Base-by-base conservation (phyloP, 2,888 invertebrate genomes). In the Eupithecia tripunctaria region DNA sequence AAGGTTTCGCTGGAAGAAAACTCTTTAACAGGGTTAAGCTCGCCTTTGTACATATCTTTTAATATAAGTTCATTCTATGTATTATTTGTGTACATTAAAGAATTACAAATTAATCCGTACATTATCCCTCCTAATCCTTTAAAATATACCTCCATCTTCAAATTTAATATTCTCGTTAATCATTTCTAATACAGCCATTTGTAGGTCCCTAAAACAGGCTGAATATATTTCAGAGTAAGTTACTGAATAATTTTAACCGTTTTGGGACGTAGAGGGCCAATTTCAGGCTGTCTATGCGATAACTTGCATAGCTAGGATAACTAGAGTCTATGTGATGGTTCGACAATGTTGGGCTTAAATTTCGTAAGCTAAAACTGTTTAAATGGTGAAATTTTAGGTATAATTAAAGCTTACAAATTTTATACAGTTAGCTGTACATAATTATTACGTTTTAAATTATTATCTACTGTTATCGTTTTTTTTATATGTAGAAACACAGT, bases 121-220 rank as follows among this genome's bases (percentile, higher is more conserved):
- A 76, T 79, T 72, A 75, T 75, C 72, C 75, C 71, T 29, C 38
- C 67, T 73, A 71, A 79, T 77, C 75, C 77, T 71, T 77, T 79
- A 74, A 77, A 78, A 71, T 76, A 71, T 77, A 71, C 72, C 67
- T 75, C 71, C 73, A 74, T 75, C 75, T 74, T 75, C 63, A 76
- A 76, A 76, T 78, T 79, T 79, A 76, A 77, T 77, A 74, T 76
- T 76, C 73, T 51, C 74, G 74, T 79, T 77, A 75, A 79, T 79
- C 71, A 79, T 79, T 75, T 68, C 76, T 77, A 77, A 79, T 78
- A 74, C 71, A 67, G 65, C 72, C 67, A 77, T 78, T 76, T 70
- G 67, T 75, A 71, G 71, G 73, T 73, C 71, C 75, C 72, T 67
- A 65, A 63, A 72, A 56, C 68, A 72, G 74, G 67, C 70, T 36